Conservation (phyloP, 2,888 invertebrate genomes). For the Cheilosia pagana region DNA sequence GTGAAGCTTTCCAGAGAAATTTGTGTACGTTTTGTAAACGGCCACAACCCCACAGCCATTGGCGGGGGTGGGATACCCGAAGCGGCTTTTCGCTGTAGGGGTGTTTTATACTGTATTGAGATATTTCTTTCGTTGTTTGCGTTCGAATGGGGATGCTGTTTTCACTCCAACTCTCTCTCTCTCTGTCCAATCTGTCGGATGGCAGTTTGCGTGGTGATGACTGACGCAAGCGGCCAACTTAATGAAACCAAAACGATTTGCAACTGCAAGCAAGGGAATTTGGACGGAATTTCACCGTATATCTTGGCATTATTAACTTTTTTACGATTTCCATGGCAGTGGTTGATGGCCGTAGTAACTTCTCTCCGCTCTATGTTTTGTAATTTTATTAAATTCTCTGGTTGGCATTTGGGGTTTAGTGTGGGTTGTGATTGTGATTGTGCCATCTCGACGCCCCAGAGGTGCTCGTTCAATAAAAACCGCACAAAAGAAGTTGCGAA, state of each 20-base stretch:
- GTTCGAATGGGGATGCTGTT: constrained; percentile 14
- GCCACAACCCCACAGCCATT: background rate
- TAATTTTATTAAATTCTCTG: constrained; percentile 32
- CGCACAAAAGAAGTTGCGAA: background rate
- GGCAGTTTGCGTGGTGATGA: constrained; percentile 43
- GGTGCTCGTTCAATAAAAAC: background rate
- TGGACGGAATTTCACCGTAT: constrained; percentile 4
- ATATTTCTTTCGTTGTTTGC: constrained; percentile 31
- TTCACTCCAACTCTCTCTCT: constrained; percentile 35
- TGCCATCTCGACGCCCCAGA: background rate
- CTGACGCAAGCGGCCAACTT: constrained; percentile 54
- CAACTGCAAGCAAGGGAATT: constrained; percentile 47
- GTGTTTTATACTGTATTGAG: constrained; percentile 7
- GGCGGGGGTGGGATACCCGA: constrained; percentile 8
- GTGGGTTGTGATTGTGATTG: background rate
- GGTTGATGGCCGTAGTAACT: constrained; percentile 10
- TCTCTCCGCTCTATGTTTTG: constrained; percentile 3
- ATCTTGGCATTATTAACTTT: constrained; percentile 46
- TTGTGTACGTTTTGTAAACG: constrained; percentile 44
- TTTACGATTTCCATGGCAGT: constrained; percentile 31
- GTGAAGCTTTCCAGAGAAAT: constrained; percentile 7
- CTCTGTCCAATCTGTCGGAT: constrained; percentile 30
- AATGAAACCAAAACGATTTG: constrained; percentile 61
- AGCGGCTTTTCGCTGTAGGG: constrained; percentile 32
- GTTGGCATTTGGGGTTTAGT: background rate